Conservation (phyloP, 2,113 vertebrate genomes). For the Strigops habroptila region DNA sequence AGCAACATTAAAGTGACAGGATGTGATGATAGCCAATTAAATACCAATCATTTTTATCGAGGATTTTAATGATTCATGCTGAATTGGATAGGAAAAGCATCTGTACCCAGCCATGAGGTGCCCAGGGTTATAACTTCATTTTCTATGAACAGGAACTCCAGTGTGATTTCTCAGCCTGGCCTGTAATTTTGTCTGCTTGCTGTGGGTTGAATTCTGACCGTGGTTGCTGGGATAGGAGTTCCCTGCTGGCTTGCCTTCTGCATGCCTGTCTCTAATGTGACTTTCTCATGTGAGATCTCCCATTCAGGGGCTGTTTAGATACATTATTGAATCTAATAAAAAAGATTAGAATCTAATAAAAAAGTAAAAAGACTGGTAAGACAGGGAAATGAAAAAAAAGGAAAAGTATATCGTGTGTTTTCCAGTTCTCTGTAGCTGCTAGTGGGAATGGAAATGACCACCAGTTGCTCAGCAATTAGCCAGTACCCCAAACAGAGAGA, state of each 20-base stretch:
- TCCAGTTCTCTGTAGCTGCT: background rate
- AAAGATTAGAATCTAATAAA: background rate
- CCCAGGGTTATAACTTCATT: background rate
- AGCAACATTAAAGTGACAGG: background rate
- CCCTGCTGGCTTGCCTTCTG: background rate
- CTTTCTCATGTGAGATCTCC: background rate
- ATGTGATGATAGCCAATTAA: background rate
- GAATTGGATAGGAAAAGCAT: background rate
- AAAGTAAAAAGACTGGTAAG: background rate
- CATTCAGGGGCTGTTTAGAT: background rate
- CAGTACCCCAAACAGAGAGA: background rate
- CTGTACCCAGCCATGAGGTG: background rate
- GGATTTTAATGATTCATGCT: background rate
- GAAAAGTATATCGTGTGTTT: background rate
- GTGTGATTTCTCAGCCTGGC: background rate
- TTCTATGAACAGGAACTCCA: background rate
- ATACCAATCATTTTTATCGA: background rate
- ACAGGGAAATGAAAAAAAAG: background rate
- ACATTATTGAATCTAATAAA: background rate
- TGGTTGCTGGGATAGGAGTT: accelerated
- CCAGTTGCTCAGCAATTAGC: background rate
- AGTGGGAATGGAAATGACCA: background rate
- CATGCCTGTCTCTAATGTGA: background rate
- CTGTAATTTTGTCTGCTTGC: background rate
- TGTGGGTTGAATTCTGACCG: background rate